Conservation (phyloP, 2,113 vertebrate species). For the Osmerus mordax region DNA sequence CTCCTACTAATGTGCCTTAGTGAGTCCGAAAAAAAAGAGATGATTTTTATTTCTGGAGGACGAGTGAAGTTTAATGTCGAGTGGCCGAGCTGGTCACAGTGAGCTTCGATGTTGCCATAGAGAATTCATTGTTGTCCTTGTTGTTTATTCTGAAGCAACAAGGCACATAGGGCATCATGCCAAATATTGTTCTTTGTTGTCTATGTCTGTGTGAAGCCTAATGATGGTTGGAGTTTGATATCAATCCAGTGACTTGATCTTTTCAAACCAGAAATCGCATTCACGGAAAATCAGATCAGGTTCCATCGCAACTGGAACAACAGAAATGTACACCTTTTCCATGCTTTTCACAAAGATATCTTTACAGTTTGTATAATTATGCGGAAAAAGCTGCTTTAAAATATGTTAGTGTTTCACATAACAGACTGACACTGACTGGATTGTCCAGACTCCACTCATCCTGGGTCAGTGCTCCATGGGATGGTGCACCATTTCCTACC, state of each 20-base stretch:
- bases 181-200: conserved; percentile 46
- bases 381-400: no score
- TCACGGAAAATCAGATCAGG: not conserved
- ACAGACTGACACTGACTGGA: no score
- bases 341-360: no score
- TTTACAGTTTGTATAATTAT: no score
- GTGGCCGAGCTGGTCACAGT: conserved; percentile 20
- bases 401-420: no score
- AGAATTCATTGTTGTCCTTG: not conserved
- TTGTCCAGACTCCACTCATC: no score
- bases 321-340: no score
- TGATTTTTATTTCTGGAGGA: conserved; percentile 34
- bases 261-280: not conserved
- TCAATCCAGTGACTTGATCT: not conserved
- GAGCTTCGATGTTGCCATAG: conserved; percentile 5
- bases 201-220: conserved; percentile 24
- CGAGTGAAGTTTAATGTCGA: conserved; percentile 30
- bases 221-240: conserved; percentile 52
- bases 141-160: conserved; percentile 34
- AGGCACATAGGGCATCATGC: conserved; percentile 50
- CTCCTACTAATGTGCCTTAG: conserved; percentile 32
- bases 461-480: no score
- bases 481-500: conserved; percentile 30
- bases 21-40: conserved; percentile 23
- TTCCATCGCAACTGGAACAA: no score